Evolutionary conservation across 2,113 vertebrate species (phyloP).

Genomic region (Dipodomys merriami): DNA sequence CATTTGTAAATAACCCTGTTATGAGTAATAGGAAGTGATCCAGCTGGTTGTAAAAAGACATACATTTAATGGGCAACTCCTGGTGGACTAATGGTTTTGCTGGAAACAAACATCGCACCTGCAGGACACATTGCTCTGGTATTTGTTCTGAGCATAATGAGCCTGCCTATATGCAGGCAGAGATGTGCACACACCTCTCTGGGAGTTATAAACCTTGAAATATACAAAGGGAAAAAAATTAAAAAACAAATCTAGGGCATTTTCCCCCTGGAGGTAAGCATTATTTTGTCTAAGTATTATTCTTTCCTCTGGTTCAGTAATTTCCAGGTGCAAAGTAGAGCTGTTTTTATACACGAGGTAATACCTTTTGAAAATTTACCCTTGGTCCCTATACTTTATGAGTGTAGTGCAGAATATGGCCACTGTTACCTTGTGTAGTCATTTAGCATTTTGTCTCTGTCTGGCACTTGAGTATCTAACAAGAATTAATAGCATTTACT

Average conservation of each 20-base stretch:
- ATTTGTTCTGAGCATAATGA: constrained; percentile 73
- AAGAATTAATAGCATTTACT: not conserved
- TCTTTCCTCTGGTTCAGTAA: constrained; percentile 68
- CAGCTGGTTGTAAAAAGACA: constrained; percentile 77
- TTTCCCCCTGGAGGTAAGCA: constrained; percentile 56
- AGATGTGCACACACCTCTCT: constrained; percentile 65
- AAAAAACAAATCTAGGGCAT: constrained; percentile 39
- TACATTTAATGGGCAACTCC: constrained; percentile 73
- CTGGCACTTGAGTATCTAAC: not conserved
- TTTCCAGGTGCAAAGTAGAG: constrained; percentile 67
- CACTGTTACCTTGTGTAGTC: not conserved
- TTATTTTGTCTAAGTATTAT: constrained; percentile 50
- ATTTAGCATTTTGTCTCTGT: not conserved
- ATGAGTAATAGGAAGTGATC: constrained; percentile 80
- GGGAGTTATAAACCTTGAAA: constrained; percentile 77
- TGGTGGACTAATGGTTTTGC: constrained; percentile 72
- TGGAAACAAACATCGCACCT: constrained; percentile 67
- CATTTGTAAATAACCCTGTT: constrained; percentile 83
- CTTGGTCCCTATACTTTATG: not conserved
- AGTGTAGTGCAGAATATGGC: not conserved
- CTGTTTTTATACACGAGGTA: constrained; percentile 34
- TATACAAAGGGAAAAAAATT: constrained; percentile 61
- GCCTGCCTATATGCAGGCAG: constrained; percentile 49
- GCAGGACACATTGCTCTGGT: constrained; percentile 62
- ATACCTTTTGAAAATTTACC: constrained; percentile 56